phyloP scores from a whole-genome alignment of 2,888 invertebrate genomes.

The Nebria brevicollis region DNA sequence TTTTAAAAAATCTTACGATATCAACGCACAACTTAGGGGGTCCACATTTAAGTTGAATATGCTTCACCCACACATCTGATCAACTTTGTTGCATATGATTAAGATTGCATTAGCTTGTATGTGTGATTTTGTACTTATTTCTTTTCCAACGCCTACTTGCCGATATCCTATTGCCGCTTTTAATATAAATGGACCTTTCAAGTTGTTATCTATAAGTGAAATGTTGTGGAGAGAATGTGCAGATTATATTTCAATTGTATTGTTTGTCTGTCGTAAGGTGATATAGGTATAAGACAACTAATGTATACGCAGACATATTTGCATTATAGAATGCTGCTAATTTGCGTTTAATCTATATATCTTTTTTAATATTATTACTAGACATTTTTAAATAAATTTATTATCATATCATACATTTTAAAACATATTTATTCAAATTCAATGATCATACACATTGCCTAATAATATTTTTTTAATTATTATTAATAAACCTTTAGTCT shows the following conservation, averaged over 20 bases:
- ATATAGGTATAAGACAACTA: no score
- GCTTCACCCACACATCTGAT: conserved; percentile 8
- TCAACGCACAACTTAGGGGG: background rate
- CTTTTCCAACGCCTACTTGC: background rate
- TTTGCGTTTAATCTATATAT: no score
- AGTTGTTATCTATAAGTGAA: background rate
- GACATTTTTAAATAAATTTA: no score
- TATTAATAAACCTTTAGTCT: no score
- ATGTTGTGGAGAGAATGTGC: background rate
- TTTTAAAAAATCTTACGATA: background rate
- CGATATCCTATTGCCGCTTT: background rate
- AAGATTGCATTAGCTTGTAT: conserved; percentile 7
- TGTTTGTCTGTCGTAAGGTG: background rate
- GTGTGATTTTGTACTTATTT: conserved; percentile 13
- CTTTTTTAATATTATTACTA: no score
- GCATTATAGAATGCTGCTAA: no score
- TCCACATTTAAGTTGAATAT: background rate
- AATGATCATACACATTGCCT: no score
- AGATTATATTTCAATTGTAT: conserved; percentile 1
- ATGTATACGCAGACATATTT: no score
- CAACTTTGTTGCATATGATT: background rate
- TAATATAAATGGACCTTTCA: conserved; percentile 21
- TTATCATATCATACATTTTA: no score
- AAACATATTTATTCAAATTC: no score
- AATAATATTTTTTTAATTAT: no score